Evolutionary conservation across 2,113 vertebrate genomes (phyloP).

Genomic region (Lanius collurio): DNA sequence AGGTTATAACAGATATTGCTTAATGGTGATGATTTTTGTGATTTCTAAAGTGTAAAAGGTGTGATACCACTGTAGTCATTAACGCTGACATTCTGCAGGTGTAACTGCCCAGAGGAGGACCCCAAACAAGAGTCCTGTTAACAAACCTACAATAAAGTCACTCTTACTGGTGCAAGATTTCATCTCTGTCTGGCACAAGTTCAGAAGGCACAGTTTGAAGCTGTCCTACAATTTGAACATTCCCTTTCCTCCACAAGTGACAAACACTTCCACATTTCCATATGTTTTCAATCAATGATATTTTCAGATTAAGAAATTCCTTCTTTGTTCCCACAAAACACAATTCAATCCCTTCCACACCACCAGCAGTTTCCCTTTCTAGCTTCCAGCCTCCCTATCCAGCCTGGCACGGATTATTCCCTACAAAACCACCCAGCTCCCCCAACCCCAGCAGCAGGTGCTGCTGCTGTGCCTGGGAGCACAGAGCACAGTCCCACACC

Average conservation of each 20-base stretch:
- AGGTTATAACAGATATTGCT: neutral
- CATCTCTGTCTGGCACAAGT: neutral
- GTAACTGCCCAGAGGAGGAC: neutral
- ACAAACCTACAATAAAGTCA: accelerated
- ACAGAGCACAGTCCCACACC: neutral
- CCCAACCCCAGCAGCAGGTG: accelerated
- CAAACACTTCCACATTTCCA: neutral
- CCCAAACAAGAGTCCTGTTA: neutral
- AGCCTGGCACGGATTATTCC: neutral
- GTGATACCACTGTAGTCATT: neutral
- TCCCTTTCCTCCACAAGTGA: neutral
- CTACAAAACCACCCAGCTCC: accelerated
- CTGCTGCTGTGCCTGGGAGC: neutral
- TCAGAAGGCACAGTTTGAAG: neutral
- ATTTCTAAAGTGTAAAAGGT: neutral
- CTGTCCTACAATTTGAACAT: neutral
- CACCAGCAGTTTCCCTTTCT: neutral
- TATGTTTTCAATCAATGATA: neutral
- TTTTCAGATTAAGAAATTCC: neutral
- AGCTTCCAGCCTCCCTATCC: neutral
- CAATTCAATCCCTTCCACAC: neutral
- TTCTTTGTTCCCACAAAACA: neutral
- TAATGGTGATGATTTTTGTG: neutral
- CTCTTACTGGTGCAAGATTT: accelerated
- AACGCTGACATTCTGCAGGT: neutral